A percentile compares a stretch with the other conserved stretches of the same genome.
Evolutionary conservation across 2,797 vertebrate species (phyloP).

Genomic region (Eulemur rubriventer): DNA sequence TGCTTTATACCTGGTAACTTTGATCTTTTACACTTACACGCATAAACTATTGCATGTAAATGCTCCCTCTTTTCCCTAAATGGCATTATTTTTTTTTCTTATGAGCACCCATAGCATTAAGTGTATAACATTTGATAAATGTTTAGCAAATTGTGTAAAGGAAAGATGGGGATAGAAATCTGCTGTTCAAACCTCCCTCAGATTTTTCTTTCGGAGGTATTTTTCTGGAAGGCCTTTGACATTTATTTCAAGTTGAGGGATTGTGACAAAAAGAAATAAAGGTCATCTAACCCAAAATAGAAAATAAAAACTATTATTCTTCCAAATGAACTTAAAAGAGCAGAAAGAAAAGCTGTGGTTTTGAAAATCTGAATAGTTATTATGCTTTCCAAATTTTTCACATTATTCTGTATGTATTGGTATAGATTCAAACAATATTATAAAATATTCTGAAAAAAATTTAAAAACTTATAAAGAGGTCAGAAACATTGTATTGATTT

Average conservation of each 20-base stretch:
- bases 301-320: background rate
- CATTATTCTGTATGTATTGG: background rate
- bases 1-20: background rate
- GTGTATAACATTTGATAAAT: background rate
- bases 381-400: background rate
- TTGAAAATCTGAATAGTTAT: background rate
- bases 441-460: background rate
- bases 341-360: background rate
- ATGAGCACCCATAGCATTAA: background rate
- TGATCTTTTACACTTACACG: background rate
- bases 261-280: background rate
- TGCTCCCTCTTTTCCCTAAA: background rate
- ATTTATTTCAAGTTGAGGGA: background rate
- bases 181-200: background rate
- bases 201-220: background rate
- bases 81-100: background rate
- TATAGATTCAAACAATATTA: background rate
- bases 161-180: background rate
- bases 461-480: background rate
- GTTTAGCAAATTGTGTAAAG: background rate
- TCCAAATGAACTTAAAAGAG: background rate
- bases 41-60: background rate
- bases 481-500: background rate
- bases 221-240: background rate
- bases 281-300: background rate